These are phyloP conservation scores for Noctua janthina DNA, from an alignment of 2,888 invertebrate genomes.

Conservation along the genomic window DNA sequence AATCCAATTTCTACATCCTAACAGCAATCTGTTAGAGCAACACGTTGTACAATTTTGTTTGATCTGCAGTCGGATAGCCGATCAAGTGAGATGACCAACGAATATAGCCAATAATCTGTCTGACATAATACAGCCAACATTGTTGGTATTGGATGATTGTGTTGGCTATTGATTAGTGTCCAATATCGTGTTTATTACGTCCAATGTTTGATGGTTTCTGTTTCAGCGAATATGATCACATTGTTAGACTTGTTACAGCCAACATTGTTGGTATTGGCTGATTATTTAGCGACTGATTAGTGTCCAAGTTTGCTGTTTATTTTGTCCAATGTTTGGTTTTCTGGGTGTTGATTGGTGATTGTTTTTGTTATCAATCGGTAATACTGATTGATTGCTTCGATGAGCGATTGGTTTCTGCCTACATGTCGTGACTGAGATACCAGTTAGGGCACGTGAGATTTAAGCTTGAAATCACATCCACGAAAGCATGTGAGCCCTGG, in stretches of 20 bases:
- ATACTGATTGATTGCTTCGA: neutral
- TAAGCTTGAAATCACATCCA: no score
- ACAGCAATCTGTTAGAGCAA: slow-evolving; percentile 64
- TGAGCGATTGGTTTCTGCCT: neutral
- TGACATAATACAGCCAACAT: slow-evolving; percentile 54
- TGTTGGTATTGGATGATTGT: slow-evolving; percentile 58
- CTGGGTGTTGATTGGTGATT: slow-evolving; percentile 33
- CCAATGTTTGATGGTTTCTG: slow-evolving; percentile 32
- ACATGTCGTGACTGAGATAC: neutral
- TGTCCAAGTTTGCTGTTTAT: neutral
- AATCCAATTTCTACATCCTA: slow-evolving; percentile 35
- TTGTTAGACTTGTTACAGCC: neutral
- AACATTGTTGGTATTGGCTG: neutral
- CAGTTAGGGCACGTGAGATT: neutral
- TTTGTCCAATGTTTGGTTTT: slow-evolving; percentile 6
- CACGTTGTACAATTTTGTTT: slow-evolving; percentile 69
- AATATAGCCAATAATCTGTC: slow-evolving; percentile 66
- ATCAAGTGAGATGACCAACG: slow-evolving; percentile 68
- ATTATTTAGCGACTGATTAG: slow-evolving; percentile 1
- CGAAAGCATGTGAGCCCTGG: neutral
- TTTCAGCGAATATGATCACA: neutral
- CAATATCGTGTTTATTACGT: slow-evolving; percentile 27
- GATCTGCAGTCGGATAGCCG: slow-evolving; percentile 59
- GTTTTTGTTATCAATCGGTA: neutral
- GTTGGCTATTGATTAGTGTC: slow-evolving; percentile 46